Evolutionary conservation across 2,113 vertebrate species (phyloP).

Genomic region (Crocuta crocuta): DNA sequence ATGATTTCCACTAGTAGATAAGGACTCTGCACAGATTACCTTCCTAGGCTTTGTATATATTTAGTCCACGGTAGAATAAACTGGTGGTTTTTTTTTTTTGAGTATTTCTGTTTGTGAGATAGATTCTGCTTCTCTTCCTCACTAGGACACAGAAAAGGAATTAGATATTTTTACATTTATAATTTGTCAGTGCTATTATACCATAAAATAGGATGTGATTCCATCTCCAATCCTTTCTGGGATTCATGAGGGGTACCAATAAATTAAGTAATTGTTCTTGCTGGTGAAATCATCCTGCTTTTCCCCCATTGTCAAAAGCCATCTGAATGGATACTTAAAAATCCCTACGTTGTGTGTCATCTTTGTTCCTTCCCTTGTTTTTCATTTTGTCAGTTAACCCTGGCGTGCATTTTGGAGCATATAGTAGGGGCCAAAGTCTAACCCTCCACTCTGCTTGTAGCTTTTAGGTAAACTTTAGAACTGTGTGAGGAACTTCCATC

Average conservation of each 20-base stretch:
- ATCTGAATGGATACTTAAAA: not conserved
- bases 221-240: not conserved
- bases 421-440: not conserved
- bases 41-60: not conserved
- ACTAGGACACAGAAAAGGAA: not conserved
- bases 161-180: not conserved
- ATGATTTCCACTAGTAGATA: not conserved
- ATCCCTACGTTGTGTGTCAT: not conserved
- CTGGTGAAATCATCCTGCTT: not conserved
- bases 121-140: not conserved
- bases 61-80: not conserved
- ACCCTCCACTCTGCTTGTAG: not conserved
- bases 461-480: not conserved
- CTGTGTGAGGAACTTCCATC: not conserved
- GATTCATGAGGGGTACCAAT: not conserved
- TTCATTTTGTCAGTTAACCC: not conserved
- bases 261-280: not conserved
- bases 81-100: not conserved
- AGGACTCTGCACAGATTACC: not conserved
- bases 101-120: not conserved
- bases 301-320: not conserved
- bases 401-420: slow-evolving; percentile 1
- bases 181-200: not conserved
- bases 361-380: not conserved
- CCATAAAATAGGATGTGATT: not conserved